A percentile compares a stretch with the other conserved stretches of the same genome.
phyloP scores from a whole-genome alignment of 2,797 vertebrate species.

The Lacerta viridis region DNA sequence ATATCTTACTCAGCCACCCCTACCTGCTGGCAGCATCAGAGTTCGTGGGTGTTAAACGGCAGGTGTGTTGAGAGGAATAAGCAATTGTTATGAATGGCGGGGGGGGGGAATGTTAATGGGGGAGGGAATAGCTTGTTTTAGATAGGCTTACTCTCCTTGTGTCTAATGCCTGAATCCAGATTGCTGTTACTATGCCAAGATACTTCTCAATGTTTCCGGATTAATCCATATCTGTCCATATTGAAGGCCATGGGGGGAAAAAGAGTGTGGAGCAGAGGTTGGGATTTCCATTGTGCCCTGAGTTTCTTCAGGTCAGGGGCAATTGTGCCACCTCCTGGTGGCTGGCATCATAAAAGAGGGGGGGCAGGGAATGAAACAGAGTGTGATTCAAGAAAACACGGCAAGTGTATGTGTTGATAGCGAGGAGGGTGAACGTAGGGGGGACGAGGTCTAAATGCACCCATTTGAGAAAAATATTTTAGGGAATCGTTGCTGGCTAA shows the following conservation, averaged over 20 bases:
- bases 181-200: neutral
- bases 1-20: constrained; percentile 40
- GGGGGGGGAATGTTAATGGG: neutral
- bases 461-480: neutral
- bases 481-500: neutral
- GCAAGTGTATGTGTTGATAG: neutral
- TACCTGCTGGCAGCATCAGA: constrained; percentile 46
- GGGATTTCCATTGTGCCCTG: neutral
- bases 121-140: neutral
- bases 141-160: neutral
- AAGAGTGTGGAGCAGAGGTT: neutral
- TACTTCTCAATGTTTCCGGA: too few relatives aligned
- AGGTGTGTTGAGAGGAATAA: constrained; percentile 17
- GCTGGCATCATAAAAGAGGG: neutral
- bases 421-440: neutral
- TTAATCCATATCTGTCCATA: neutral
- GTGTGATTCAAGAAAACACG: neutral
- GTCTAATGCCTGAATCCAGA: neutral
- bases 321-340: constrained; percentile 5
- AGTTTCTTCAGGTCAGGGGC: neutral
- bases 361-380: neutral
- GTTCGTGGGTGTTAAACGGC: neutral
- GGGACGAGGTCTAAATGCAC: neutral
- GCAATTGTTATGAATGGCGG: neutral
- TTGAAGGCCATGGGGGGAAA: neutral